Conservation (phyloP, 2,797 vertebrate genomes). For the Aulostomus chinensis region DNA sequence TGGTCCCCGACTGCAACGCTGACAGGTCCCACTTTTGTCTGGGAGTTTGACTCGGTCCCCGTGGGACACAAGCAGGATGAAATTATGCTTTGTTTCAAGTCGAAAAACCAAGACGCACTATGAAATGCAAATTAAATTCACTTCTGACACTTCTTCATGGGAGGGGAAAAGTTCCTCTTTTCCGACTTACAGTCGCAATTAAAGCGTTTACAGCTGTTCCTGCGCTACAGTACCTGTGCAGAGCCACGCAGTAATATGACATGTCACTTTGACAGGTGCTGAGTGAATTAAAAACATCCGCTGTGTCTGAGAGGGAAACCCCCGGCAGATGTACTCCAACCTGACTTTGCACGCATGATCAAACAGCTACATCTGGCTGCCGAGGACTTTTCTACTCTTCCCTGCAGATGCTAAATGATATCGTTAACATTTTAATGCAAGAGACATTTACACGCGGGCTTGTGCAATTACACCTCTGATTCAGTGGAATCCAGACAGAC, state of each 20-base stretch:
- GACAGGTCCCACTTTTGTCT: too few relatives aligned
- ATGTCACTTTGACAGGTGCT: constrained; percentile 76
- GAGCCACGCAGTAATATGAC: constrained; percentile 68
- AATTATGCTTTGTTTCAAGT: background rate
- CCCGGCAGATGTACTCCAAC: constrained; percentile 74
- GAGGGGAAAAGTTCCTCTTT: constrained; percentile 4
- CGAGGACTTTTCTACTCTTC: constrained; percentile 63
- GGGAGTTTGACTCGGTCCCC: too few relatives aligned
- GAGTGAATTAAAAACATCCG: constrained; percentile 76
- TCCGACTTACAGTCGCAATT: constrained; percentile 25
- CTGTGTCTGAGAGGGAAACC: constrained; percentile 65
- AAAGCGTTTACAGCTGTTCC: constrained; percentile 36
- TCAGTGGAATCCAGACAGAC: constrained; percentile 77
- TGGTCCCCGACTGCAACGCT: too few relatives aligned
- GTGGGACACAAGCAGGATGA: too few relatives aligned
- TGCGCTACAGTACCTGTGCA: constrained; percentile 50
- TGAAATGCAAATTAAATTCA: background rate
- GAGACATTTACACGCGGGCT: constrained; percentile 77
- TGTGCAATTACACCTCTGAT: constrained; percentile 81
- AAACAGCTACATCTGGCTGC: constrained; percentile 76
- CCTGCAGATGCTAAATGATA: constrained; percentile 79
- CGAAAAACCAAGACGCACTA: background rate
- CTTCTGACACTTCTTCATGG: background rate
- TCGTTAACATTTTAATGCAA: constrained; percentile 82
- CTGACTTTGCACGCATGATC: constrained; percentile 77